Evolutionary conservation across 1,140 invertebrate species (phyloP), one percentile per base, ranked within the genome.

Genomic region (Propsilocerus akamusi): DNA sequence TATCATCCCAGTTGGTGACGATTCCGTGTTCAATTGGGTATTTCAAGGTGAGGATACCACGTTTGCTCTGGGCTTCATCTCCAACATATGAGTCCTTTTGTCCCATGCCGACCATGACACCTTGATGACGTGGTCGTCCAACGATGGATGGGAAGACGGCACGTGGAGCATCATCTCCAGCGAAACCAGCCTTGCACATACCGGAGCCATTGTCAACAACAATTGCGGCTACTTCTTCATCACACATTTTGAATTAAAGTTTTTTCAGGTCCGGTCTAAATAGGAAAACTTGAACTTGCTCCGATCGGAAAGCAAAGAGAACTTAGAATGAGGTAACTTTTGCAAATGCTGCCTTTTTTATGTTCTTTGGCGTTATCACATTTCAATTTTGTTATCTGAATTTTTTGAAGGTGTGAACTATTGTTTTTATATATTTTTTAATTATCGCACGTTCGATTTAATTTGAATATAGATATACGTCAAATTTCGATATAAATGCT

Each of bases 1-100:
- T 95, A 68, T 94, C 90, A 62, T 94, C 90, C 89, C 90, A 95
- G 78, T 94, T 93, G 67, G 88, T 93, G 63, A 94, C 84, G 68
- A 93, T 81, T 49, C 81, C 81, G 58, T 81, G 81, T 64, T 89
- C 86, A 53, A 76, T 76, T 11, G 73, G 74, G 62, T 75, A 76
- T 54, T 75, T 76, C 37, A 75, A 64, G 24, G 72, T 89, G 72
- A 83, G 72, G 62, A 83, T 82, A 67, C 78, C 77, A 56, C 77
- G 69, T 68, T 83, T 81, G 63, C 71, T 72, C 62, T 83, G 76
- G 53, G 83, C 82, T 64, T 86, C 81, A 65, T 86, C 81, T 55
- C 83, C 82, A 28, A 87, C 83, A 62, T 89, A 86, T 61, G 75
- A 78, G 68, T 89, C 86, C 65, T 87, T 89, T 68, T 89, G 84